A percentile compares a stretch with the other conserved stretches of the same genome.
phyloP scores from a whole-genome alignment of 2,797 vertebrate genomes.

The Gallinago nigripennis region DNA sequence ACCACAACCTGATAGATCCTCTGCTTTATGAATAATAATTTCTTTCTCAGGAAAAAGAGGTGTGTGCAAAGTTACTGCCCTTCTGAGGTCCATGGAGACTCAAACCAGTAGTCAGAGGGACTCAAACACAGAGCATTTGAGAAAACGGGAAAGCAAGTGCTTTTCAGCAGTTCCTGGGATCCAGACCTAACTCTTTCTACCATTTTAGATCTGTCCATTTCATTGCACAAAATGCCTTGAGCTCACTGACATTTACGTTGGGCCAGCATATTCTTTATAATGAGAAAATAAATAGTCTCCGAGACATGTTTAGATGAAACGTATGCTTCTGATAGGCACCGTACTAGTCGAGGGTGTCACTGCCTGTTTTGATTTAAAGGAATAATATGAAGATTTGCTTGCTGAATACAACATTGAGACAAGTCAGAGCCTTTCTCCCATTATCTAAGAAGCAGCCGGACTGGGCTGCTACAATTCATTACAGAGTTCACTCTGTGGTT shows the following conservation, averaged over 20 bases:
- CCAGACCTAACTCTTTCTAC: not conserved
- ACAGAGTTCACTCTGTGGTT: not conserved
- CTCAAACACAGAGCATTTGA: not conserved
- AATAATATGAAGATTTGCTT: not conserved
- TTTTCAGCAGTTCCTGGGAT: not conserved
- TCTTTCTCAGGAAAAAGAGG: not conserved
- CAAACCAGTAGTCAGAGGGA: not conserved
- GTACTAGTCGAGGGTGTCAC: not conserved
- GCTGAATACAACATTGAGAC: not conserved
- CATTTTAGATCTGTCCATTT: not conserved
- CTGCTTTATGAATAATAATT: not conserved
- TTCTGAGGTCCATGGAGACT: not conserved
- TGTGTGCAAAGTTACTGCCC: not conserved
- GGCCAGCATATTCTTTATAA: not conserved
- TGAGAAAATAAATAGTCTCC: not conserved
- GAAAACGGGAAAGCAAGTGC: not conserved
- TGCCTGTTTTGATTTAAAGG: not conserved
- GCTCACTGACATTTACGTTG: conserved; percentile 14
- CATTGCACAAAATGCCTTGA: not conserved
- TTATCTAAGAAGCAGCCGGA: not conserved
- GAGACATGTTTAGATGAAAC: not conserved
- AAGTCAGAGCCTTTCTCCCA: not conserved
- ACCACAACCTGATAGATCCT: not conserved
- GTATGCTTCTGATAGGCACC: not conserved
- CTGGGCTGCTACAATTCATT: not conserved